Base-by-base conservation (phyloP, 2,797 vertebrate genomes). In the Melanotaenia pygmaea region DNA sequence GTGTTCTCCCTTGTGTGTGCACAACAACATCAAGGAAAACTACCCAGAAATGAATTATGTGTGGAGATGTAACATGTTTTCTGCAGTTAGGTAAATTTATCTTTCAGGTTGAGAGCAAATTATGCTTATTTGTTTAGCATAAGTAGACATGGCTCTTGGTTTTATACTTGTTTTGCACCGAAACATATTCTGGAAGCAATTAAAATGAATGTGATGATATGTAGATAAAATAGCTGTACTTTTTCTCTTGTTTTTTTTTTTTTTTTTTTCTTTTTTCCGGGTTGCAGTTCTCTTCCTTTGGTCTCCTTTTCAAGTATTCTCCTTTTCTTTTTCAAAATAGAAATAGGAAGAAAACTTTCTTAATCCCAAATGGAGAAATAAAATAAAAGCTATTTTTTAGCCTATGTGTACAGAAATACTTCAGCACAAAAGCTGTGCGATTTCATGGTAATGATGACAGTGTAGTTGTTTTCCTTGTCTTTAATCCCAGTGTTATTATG, bases 1-100 rank as follows among this genome's bases (percentile, higher is more conserved):
- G 70, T 77, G 68, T 83, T 64, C 60, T 66, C 82, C 57, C 58
- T 77, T 65, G 74, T 79, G 81, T 59, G 75, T 80, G 54, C 64
- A 6, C 40, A 64, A 53, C 63, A 67, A 38, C 18, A 40, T 14
- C 28, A 64, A 64, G 64, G 72, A 63, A 70, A 67, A 47, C 24
- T 66, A 51, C 32, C 40, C 26, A 45, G 30, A 74, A 65, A 74
- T 53, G 51, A 56, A 71, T 69, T 59, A 37, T 30, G 70, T 43
- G 4, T 40, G 6, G 32, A 82, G 60, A n/a, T 54, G 38, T 45
- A 24, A 16, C 5, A 6, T 56, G 16, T 16, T 37, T 66, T 68
- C 13, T 47, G 24, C 20, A 61, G 35, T 54, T 47, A 47, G 56
- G 11, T 62, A 11, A 8, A 40, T 37, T 8, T 22, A 13, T 54